Evolutionary conservation across 2,797 vertebrate genomes (phyloP).

Genomic region (Parauchenoglanis ngamensis): DNA sequence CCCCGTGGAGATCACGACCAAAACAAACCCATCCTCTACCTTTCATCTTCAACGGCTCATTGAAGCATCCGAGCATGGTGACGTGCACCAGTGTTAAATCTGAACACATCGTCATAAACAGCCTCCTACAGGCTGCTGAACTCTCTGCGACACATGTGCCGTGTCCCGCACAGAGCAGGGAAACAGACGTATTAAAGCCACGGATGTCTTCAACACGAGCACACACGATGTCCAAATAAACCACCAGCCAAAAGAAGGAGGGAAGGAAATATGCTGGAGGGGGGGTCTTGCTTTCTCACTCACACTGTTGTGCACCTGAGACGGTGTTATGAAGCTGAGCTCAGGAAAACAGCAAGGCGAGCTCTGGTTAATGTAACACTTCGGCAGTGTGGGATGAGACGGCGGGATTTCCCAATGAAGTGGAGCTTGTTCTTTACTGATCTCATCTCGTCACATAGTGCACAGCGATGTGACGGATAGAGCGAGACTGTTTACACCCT

Average conservation of each 20-base stretch:
- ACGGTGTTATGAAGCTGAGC: slow-evolving; percentile 30
- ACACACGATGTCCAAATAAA: slow-evolving; percentile 43
- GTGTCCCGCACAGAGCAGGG: slow-evolving; percentile 17
- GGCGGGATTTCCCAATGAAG: slow-evolving; percentile 27
- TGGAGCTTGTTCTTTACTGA: slow-evolving; percentile 44
- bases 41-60: background rate
- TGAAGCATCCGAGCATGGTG: background rate
- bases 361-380: slow-evolving; percentile 28
- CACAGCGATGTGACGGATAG: slow-evolving; percentile 23
- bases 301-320: slow-evolving; percentile 41
- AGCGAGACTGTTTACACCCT: slow-evolving; percentile 12
- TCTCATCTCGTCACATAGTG: slow-evolving; percentile 59
- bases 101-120: slow-evolving; percentile 10
- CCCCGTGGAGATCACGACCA: background rate
- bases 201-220: slow-evolving; percentile 26
- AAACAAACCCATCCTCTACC: background rate
- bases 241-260: slow-evolving; percentile 5
- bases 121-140: slow-evolving; percentile 12
- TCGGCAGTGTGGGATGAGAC: slow-evolving; percentile 30
- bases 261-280: background rate
- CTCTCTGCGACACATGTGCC: slow-evolving; percentile 17
- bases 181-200: slow-evolving; percentile 37
- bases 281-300: slow-evolving; percentile 18
- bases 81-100: background rate
- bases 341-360: slow-evolving; percentile 4